Conservation (phyloP, 2,113 vertebrate genomes). For the Phocoena phocoena region DNA sequence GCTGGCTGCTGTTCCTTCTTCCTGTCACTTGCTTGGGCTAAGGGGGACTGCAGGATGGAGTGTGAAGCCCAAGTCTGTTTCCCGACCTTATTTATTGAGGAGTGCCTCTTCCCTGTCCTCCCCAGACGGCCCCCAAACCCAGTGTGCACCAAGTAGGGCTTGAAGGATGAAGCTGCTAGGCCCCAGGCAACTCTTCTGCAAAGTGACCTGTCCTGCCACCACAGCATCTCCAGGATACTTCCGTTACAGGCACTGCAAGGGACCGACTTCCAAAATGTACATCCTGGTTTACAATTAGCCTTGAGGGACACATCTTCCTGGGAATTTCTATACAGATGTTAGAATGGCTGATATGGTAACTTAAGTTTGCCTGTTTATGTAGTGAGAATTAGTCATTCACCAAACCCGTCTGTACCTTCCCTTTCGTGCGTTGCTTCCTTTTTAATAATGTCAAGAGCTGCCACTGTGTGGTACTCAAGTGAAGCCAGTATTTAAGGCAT, state of each 20-base stretch:
- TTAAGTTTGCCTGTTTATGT: background rate
- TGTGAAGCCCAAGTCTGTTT: background rate
- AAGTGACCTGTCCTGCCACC: background rate
- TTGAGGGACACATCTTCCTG: accelerated
- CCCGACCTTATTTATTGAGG: too few relatives aligned
- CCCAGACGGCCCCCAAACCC: background rate
- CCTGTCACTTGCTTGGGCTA: accelerated
- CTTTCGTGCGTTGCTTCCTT: background rate
- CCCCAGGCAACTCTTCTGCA: background rate
- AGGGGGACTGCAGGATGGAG: too few relatives aligned
- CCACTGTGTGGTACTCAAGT: slow-evolving; percentile 67
- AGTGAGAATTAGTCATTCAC: background rate
- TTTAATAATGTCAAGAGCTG: slow-evolving; percentile 67
- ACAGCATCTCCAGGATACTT: accelerated
- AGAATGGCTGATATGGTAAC: accelerated
- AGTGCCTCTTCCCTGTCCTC: background rate
- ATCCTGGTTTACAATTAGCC: background rate
- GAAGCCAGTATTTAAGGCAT: background rate
- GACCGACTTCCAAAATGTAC: background rate
- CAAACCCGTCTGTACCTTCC: background rate
- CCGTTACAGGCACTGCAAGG: background rate
- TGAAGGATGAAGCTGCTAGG: background rate
- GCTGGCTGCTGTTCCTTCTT: background rate
- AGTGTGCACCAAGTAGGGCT: accelerated
- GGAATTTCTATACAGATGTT: background rate